Base-by-base conservation (phyloP, 2,113 vertebrate genomes). In the Bambusicola thoracicus region DNA sequence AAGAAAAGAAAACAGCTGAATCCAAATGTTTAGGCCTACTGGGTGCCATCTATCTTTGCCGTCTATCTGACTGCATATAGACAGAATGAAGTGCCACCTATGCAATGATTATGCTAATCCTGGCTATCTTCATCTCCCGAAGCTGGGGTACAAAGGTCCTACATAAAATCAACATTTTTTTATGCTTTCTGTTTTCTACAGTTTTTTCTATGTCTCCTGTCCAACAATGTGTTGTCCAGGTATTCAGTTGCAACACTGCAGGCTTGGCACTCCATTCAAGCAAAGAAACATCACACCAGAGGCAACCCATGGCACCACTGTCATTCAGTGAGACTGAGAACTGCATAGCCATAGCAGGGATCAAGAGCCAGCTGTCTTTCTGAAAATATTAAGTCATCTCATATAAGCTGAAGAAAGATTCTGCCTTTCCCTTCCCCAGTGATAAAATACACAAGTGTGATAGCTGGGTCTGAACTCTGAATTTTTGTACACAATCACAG, bases 331-430 rank as follows among this genome's bases (percentile, higher is more conserved):
- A 85, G 13, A 38, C 34, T 9, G 18, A 56, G 62, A 62, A 36
- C 21, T 34, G 20, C 30, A 38, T 10, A 15, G 21, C 67, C 51
- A 41, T n/a, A 75, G 24, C 25, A 43, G 14, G 8, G 21, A 29
- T 34, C 0, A 1, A 68, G 6, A 81, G 7, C 8, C 59, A 48
- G 8, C 10, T 8, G 1, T 8, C 25, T n/a, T 55, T 73, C 43
- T 77, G 48, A 63, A 90, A 72, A 51, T 1, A 3, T 21, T 5
- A 20, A 19, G 15, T 62, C 15, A 6, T 10, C 41, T 56, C 72
- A 8, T 1, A 1, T 17, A n/a, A 59, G 32, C 43, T 59, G 38
- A 75, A 53, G 14, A 14, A 82, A 44, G n/a, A 62, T 48, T 17
- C 44, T 84, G 32, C 14, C 11, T 5, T 11, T 49, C 41, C 40